Evolutionary conservation across 2,888 invertebrate species (phyloP).

Genomic region (Thysanoteuthis rhombus): DNA sequence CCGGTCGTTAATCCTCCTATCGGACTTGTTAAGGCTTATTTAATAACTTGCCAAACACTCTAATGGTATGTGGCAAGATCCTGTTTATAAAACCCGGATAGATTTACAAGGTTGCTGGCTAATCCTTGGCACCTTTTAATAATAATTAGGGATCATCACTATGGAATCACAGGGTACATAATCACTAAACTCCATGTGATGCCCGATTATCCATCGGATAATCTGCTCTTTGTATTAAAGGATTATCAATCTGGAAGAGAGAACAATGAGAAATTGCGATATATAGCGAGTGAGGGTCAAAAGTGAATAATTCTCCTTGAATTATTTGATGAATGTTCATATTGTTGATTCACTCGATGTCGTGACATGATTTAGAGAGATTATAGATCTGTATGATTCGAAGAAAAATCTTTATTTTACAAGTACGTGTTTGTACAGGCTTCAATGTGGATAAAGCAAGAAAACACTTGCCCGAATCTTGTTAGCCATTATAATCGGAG

Average conservation of each 20-base stretch:
- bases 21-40: background rate
- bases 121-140: background rate
- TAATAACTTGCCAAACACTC: background rate
- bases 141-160: background rate
- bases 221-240: background rate
- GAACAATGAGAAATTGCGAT: background rate
- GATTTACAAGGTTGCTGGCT: background rate
- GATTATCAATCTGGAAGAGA: background rate
- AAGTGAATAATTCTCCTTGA: background rate
- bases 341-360: background rate
- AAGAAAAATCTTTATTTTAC: no score
- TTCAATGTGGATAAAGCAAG: no score
- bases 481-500: no score
- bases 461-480: no score
- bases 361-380: background rate
- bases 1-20: background rate
- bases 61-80: background rate
- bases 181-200: background rate
- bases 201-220: background rate
- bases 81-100: background rate
- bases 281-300: background rate
- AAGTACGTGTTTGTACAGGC: no score
- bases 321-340: background rate
- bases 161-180: background rate
- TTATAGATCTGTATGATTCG: background rate